These are phyloP conservation scores for Tragelaphus scriptus DNA, from an alignment of 2,113 vertebrate species.

Conservation along the genomic window DNA sequence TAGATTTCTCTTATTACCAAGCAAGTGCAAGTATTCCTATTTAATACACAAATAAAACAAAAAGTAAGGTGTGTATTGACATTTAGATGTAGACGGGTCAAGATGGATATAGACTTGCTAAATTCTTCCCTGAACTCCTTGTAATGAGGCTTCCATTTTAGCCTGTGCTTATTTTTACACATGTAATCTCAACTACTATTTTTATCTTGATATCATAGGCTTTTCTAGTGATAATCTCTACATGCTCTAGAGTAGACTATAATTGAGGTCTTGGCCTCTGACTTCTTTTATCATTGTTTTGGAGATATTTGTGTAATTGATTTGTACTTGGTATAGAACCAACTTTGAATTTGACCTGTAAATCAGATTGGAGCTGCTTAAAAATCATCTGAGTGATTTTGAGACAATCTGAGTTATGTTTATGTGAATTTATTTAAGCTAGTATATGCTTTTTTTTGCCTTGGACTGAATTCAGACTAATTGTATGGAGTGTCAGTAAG, in stretches of 20 bases:
- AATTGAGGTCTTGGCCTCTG: not conserved
- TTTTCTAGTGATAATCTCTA: not conserved
- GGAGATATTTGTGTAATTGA: slow-evolving; percentile 6
- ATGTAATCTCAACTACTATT: not conserved
- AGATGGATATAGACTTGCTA: not conserved
- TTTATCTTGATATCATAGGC: not conserved
- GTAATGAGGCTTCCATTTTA: not conserved
- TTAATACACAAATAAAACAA: not conserved
- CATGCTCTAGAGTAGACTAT: not conserved
- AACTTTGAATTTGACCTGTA: slow-evolving; percentile 10
- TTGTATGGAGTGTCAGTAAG: slow-evolving; percentile 1
- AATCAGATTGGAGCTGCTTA: not conserved
- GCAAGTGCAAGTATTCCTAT: not conserved
- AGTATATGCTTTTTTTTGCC: not conserved
- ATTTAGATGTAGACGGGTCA: not conserved
- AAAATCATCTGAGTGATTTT: not conserved
- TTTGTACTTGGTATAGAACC: not conserved
- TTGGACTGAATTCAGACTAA: slow-evolving; percentile 15
- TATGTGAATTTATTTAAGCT: slow-evolving; percentile 23
- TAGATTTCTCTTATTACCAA: not conserved
- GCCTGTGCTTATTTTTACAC: not conserved
- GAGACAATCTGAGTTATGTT: slow-evolving; percentile 11
- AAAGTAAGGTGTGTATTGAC: not conserved
- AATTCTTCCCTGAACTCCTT: not conserved
- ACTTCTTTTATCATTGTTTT: not conserved